Conservation (phyloP, 2,888 invertebrate genomes). For the Nysson spinosus region DNA sequence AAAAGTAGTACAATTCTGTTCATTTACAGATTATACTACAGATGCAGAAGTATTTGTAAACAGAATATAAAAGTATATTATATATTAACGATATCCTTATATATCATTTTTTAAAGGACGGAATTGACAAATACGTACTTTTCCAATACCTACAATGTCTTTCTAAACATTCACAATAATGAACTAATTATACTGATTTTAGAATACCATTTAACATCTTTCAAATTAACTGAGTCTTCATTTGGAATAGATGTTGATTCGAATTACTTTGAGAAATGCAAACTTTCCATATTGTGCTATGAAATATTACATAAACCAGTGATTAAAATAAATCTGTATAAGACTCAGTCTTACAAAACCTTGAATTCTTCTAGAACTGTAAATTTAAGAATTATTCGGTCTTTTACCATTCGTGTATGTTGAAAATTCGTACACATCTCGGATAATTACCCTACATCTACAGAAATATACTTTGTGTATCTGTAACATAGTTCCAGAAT, state of each 20-base stretch:
- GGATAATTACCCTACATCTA: too few species aligned
- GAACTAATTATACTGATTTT: constrained; percentile 7
- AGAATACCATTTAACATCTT: constrained; percentile 8
- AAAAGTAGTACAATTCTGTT: constrained; percentile 50
- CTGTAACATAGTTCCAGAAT: constrained; percentile 6
- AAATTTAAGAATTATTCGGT: too few species aligned
- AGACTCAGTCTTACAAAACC: not conserved
- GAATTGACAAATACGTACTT: constrained; percentile 48
- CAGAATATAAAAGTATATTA: constrained; percentile 57
- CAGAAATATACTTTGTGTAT: constrained; percentile 12
- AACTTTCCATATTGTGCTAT: too few species aligned
- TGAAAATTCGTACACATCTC: too few species aligned
- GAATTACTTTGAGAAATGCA: too few species aligned
- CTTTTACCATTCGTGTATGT: too few species aligned
- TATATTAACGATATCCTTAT: constrained; percentile 50
- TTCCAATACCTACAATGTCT: constrained; percentile 21
- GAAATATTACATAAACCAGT: too few species aligned
- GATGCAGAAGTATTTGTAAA: constrained; percentile 41
- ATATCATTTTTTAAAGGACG: constrained; percentile 49
- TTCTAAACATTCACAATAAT: constrained; percentile 26
- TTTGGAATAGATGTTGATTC: too few species aligned
- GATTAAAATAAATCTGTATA: too few species aligned
- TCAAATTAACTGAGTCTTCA: constrained; percentile 13
- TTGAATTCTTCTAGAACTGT: too few species aligned
- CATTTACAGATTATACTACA: constrained; percentile 34